Percentiles rank a stretch among this genome's conserved stretches.
Evolutionary conservation across 2,797 vertebrate genomes (phyloP).

Genomic region (Gymnoscopelus braueri): DNA sequence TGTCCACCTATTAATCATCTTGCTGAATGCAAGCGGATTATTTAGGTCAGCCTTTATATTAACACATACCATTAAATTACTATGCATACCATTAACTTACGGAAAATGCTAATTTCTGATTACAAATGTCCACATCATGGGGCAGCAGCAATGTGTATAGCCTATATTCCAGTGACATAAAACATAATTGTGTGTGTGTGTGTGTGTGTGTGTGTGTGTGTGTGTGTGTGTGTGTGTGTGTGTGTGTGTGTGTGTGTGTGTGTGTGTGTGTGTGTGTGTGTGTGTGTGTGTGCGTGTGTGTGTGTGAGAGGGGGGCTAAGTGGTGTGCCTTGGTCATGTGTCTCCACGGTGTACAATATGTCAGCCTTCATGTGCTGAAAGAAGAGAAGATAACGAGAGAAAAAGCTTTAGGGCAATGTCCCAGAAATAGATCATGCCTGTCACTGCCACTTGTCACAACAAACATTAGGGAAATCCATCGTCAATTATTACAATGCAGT

Average conservation of each 20-base stretch:
- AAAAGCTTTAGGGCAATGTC: no score
- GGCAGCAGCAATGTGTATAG: neutral
- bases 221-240: no score
- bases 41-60: constrained; percentile 55
- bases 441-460: no score
- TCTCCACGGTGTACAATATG: neutral
- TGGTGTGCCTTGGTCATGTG: neutral
- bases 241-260: no score
- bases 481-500: no score
- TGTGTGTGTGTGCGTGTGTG: no score
- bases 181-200: no score
- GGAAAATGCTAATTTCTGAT: neutral
- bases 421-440: no score
- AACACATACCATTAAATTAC: constrained; percentile 25
- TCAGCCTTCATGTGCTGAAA: neutral
- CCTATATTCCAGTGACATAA: neutral
- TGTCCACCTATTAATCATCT: constrained; percentile 66
- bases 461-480: no score
- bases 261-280: no score
- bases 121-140: no score
- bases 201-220: neutral
- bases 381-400: neutral
- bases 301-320: no score
- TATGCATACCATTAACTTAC: neutral
- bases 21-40: constrained; percentile 29